phyloP scores from a whole-genome alignment of 1,140 invertebrate genomes.

The Melitaea cinxia region DNA sequence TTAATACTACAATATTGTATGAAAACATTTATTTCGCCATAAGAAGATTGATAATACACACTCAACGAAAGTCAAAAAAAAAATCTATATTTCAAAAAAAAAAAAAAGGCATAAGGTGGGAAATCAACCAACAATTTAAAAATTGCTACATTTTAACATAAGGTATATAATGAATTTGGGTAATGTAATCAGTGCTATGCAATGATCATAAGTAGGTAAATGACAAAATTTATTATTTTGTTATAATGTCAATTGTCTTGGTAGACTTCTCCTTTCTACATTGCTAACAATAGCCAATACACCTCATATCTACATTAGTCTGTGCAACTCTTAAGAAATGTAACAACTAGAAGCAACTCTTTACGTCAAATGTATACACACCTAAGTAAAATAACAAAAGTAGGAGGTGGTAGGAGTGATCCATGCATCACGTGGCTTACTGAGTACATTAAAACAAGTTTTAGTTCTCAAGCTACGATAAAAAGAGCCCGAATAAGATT shows the following conservation, averaged over 20 bases:
- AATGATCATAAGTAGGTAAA: too few species aligned
- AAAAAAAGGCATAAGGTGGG: too few species aligned
- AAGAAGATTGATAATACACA: too few species aligned
- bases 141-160: too few species aligned
- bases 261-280: too few species aligned
- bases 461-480: conserved; percentile 30
- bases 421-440: conserved; percentile 29
- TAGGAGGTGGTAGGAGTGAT: conserved; percentile 12
- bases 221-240: conserved; percentile 5
- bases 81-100: too few species aligned
- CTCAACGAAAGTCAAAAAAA: too few species aligned
- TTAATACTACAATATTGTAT: not conserved
- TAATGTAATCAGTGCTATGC: too few species aligned
- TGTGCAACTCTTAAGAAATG: conserved; percentile 19
- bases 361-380: conserved; percentile 28
- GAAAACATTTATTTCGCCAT: too few species aligned
- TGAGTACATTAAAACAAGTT: conserved; percentile 38
- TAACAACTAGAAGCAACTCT: conserved; percentile 27
- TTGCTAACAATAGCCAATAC: conserved; percentile 8
- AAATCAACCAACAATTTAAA: too few species aligned
- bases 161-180: too few species aligned
- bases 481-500: conserved; percentile 24
- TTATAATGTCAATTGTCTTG: too few species aligned
- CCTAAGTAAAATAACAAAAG: conserved; percentile 24
- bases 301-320: conserved; percentile 1